Evolutionary conservation across 2,113 vertebrate species (phyloP), one percentile per base, ranked within the genome.

Genomic region (Pelvicachromis taeniatus): DNA sequence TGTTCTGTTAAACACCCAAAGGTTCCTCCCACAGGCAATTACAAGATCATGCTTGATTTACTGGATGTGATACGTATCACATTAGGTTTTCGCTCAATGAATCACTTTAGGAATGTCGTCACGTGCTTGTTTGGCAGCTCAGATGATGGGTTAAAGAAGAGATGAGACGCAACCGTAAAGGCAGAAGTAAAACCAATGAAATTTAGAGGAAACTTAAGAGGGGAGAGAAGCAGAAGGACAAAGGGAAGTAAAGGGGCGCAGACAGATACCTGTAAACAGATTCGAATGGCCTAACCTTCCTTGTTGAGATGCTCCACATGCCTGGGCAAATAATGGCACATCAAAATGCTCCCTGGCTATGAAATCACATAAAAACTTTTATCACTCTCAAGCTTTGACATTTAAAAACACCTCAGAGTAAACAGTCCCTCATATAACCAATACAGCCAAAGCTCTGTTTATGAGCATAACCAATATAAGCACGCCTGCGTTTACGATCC

Each of bases 361-460:
- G 87, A 81, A 80, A 83, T 11, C 58, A 48, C 55, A 78, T 23
- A 78, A 84, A 91, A 91, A 88, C 31, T 10, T 87, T 92, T 83
- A 90, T 87, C 35, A 29, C 80, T 81, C 77, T 82, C 88, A 52
- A 61, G 83, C 61, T 77, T 55, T 86, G 81, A 59, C 54, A 83
- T 85, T 65, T 78, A 90, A 88, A 80, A 84, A 52, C 77, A 63
- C 59, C 83, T 79, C 42, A 16, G 90, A 83, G 81, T 77, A 78
- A 93, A 89, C 78, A 70, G 77, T 35, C 63, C 19, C 33, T 48
- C 77, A 1, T 33, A 70, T 55, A 84, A 53, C 84, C 56, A 50
- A 80, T 53, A 29, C 65, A 75, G 80, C 65, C 80, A 56, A 70
- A 55, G 82, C 61, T 80, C 16, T 52, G 77, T 77, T 75, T 75